Conservation (phyloP, 2,888 invertebrate genomes). For the Euphydryas editha region DNA sequence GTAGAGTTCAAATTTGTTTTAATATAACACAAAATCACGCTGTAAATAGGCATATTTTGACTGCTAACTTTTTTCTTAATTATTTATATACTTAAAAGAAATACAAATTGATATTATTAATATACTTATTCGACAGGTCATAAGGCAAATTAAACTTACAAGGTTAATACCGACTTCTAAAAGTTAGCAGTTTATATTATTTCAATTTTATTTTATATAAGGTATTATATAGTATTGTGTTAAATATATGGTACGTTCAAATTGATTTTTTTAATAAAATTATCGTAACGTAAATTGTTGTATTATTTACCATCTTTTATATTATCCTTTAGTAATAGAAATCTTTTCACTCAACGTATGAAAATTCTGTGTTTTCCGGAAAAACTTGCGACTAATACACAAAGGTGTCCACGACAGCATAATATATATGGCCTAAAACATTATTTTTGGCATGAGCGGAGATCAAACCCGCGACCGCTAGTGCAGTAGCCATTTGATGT, state of each 20-base stretch:
- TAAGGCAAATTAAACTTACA: background rate
- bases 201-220: slow-evolving; percentile 17
- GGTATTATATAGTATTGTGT: slow-evolving; percentile 28
- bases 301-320: slow-evolving; percentile 23
- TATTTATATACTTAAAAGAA: background rate
- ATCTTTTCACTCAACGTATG: no score
- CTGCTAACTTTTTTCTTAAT: background rate
- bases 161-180: background rate
- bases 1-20: slow-evolving; percentile 32
- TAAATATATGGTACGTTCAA: slow-evolving; percentile 33
- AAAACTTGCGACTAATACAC: no score
- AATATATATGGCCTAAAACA: no score
- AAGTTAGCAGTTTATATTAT: slow-evolving; percentile 1
- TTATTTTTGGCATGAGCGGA: no score
- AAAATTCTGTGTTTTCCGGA: no score
- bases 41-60: slow-evolving; percentile 28
- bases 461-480: no score
- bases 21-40: slow-evolving; percentile 7
- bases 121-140: background rate
- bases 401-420: no score
- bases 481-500: no score
- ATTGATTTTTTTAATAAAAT: slow-evolving; percentile 39
- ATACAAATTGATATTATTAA: background rate
- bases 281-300: slow-evolving; percentile 23
- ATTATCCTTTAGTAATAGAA: background rate